Evolutionary conservation across 2,797 vertebrate genomes (phyloP).

Genomic region (Pantherophis alleghaniensis): DNA sequence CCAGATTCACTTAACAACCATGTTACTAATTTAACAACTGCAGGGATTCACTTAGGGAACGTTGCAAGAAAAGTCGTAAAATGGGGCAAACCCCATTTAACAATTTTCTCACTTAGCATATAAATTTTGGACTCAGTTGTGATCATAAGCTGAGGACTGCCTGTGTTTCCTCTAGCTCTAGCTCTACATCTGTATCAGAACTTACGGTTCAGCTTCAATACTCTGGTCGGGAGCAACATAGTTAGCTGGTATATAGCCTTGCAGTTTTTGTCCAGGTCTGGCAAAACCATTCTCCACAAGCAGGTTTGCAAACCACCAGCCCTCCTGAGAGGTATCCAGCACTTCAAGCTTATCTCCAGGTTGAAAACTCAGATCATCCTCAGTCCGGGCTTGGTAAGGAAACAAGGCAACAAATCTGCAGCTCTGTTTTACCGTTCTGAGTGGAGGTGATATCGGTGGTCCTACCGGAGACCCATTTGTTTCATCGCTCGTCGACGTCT

Average conservation of each 20-base stretch:
- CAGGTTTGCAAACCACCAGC: constrained; percentile 88
- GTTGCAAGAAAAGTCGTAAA: neutral
- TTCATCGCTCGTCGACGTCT: neutral
- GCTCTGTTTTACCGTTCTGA: neutral
- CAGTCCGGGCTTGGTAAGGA: constrained; percentile 85
- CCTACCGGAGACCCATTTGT: neutral
- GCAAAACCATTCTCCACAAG: constrained; percentile 68
- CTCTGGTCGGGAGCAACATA: constrained; percentile 87
- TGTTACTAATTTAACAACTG: neutral
- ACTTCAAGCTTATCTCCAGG: constrained; percentile 82
- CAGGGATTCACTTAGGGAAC: neutral
- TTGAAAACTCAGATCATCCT: constrained; percentile 85
- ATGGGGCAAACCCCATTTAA: neutral
- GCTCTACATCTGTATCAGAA: constrained; percentile 39
- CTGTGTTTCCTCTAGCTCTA: neutral
- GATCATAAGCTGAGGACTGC: neutral
- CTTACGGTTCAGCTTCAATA: constrained; percentile 89
- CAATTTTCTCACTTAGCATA: neutral
- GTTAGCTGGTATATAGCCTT: constrained; percentile 91
- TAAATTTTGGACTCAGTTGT: neutral
- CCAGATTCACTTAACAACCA: neutral
- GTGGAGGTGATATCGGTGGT: neutral
- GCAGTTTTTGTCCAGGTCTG: constrained; percentile 45
- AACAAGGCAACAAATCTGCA: constrained; percentile 83
- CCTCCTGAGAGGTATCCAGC: constrained; percentile 69